These are phyloP conservation scores for Ophioderma brevispina DNA, from an alignment of 35 echinoderm and acorn worm genomes.

Conservation along the genomic window DNA sequence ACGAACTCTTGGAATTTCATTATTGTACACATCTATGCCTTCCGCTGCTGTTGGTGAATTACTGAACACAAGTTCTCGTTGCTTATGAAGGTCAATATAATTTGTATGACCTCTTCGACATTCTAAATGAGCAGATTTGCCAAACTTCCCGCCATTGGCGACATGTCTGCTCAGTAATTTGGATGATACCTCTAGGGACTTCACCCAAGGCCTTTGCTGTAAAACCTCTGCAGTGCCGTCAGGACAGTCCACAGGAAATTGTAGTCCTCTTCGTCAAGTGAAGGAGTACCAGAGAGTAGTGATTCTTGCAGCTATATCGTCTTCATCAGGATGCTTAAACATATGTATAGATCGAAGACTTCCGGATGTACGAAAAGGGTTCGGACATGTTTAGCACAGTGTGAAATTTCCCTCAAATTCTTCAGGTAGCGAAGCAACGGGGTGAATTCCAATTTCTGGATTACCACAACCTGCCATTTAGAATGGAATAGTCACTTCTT, in stretches of 20 bases:
- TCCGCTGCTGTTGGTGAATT: not conserved
- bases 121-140: constrained; percentile 6
- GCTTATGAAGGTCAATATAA: not conserved
- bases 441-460: constrained; percentile 37
- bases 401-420: constrained; percentile 49
- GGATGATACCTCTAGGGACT: not conserved
- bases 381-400: constrained; percentile 58
- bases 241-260: constrained; percentile 5
- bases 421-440: constrained; percentile 50
- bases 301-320: constrained; percentile 1
- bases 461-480: constrained; percentile 57
- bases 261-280: constrained; percentile 46
- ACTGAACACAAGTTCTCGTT: not conserved
- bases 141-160: constrained; percentile 46
- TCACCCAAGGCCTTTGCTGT: not conserved
- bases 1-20: not conserved
- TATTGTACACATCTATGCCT: not conserved
- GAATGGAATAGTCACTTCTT: constrained; percentile 28
- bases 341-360: constrained; percentile 77
- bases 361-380: constrained; percentile 53
- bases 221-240: not conserved
- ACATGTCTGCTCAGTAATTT: not conserved
- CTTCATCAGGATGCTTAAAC: not conserved
- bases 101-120: not conserved
- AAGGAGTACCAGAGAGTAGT: constrained; percentile 57